A percentile compares a stretch with the other conserved stretches of the same genome.
phyloP scores from a whole-genome alignment of 2,888 invertebrate genomes.

The Syrphus vitripennis region DNA sequence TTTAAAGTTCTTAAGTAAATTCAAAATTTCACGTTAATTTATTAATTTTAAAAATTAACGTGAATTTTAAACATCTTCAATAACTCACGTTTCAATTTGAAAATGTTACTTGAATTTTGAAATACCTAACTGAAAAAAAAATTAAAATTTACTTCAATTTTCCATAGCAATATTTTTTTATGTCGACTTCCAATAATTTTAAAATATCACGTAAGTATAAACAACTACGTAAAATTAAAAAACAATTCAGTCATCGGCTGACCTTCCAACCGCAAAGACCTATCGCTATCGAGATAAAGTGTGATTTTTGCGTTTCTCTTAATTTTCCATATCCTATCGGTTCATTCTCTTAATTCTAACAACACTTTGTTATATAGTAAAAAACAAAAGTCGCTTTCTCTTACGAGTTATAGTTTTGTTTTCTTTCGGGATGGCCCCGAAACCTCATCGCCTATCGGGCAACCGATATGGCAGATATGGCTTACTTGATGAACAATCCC shows the following conservation, averaged over 20 bases:
- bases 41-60: too few species aligned
- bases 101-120: too few species aligned
- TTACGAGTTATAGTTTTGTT: background rate
- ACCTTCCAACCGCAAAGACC: slow-evolving; percentile 29
- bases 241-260: slow-evolving; percentile 40
- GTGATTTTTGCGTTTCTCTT: background rate
- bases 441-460: slow-evolving; percentile 9
- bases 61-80: too few species aligned
- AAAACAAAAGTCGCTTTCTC: background rate
- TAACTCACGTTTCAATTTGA: too few species aligned
- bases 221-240: too few species aligned
- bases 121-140: too few species aligned
- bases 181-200: too few species aligned
- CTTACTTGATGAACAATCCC: slow-evolving; percentile 5
- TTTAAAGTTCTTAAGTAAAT: too few species aligned
- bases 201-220: too few species aligned
- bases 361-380: background rate
- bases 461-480: slow-evolving; percentile 19
- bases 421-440: slow-evolving; percentile 13
- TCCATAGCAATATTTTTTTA: too few species aligned
- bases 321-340: background rate
- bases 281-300: background rate
- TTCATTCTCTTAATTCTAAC: background rate
- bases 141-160: too few species aligned
- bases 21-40: too few species aligned